Evolutionary conservation across 1,140 invertebrate species (phyloP).

Genomic region (Platyura marginata): DNA sequence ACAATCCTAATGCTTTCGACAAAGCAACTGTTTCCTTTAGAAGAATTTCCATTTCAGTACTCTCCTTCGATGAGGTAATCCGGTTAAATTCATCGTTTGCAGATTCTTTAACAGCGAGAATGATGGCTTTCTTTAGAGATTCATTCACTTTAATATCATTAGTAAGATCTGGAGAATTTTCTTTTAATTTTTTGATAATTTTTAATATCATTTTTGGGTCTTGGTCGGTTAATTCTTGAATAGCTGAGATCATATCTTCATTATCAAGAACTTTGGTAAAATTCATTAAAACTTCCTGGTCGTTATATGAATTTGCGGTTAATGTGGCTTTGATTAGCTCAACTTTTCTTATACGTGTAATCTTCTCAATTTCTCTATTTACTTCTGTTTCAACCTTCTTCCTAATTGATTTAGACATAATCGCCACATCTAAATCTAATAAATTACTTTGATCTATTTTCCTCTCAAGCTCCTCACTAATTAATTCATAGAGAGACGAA

Average conservation of each 20-base stretch:
- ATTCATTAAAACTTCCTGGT: background rate
- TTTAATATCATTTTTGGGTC: constrained; percentile 14
- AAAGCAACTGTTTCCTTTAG: constrained; percentile 2
- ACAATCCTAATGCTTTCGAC: constrained; percentile 2
- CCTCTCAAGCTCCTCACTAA: background rate
- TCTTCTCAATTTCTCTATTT: background rate
- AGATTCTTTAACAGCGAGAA: constrained; percentile 10
- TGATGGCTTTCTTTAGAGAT: constrained; percentile 12
- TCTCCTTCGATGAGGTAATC: background rate
- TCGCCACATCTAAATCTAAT: background rate
- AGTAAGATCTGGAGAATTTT: constrained; percentile 9
- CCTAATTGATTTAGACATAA: background rate
- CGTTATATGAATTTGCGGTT: background rate
- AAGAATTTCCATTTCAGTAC: background rate
- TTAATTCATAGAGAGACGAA: background rate
- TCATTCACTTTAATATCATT: constrained; percentile 14
- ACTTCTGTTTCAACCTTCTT: background rate
- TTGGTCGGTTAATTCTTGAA: background rate
- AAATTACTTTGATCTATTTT: background rate
- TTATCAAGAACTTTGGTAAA: background rate
- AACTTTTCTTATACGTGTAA: background rate
- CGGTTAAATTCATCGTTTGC: constrained; percentile 6
- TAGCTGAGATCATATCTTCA: background rate
- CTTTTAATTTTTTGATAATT: constrained; percentile 9
- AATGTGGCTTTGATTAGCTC: background rate